Base-by-base conservation (phyloP, 2,888 invertebrate species). In the Agrypnus murinus region DNA sequence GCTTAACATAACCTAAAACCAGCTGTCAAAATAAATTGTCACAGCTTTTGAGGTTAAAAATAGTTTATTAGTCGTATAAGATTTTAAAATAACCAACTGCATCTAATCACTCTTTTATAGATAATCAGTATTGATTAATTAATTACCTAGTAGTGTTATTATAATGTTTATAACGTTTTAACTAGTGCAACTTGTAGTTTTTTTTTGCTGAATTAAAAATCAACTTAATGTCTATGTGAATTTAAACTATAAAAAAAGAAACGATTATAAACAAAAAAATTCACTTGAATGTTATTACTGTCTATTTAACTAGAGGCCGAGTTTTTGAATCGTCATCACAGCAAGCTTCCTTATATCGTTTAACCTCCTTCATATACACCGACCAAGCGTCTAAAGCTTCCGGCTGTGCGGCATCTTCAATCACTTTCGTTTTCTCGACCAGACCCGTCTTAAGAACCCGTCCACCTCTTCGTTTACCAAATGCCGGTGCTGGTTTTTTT, bases 281-380 rank as follows among this genome's bases (percentile, higher is more conserved):
- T 15, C 46, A 46, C 17, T 50, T 55, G 15, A 55, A 55, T 15
- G 17, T 3, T 36, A 38, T 10, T 55, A 55, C 9, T 10, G 43
- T 75, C 89, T 91, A 97, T 91, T 96, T 96, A 72, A 96, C 95
- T 73, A 97, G 89, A 7, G 96, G 96, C 78, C 97, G 90, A 50
- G 95, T 96, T 86, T 96, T 96, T 75, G 93, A 90, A 82, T 96
- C 96, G 79, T 96, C 95, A 84, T 96, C 95, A 85, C 97, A 97
- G 73, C 95, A 95, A 63, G 95, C 93, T 84, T 95, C 95, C 82
- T 95, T 93, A 84, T 97, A 97, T 82, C 94, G 94, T 82, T 95
- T 93, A 14, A 97, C 97, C 89, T 97, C 97, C 72, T 94, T 94
- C 92, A 97, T 92, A 83, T 97, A 97, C 25, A 95, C 89, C 0